Evolutionary conservation across 2,797 vertebrate genomes (phyloP), one percentile per base, ranked within the genome.

Genomic region (Sebastes cheni): DNA sequence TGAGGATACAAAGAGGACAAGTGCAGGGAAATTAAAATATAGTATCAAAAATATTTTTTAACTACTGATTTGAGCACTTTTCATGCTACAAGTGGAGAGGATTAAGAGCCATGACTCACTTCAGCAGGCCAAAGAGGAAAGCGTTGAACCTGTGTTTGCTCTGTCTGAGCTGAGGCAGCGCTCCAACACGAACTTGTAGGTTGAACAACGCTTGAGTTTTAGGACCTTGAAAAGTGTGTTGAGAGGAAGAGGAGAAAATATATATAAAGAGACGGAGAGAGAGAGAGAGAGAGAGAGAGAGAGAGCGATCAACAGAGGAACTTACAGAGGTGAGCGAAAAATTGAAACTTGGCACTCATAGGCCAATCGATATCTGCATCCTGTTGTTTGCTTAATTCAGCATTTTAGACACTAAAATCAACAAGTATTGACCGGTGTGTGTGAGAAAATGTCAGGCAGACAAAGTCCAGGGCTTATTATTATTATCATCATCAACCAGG

Each of bases 91-190:
- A 36, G 20, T 54, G n/a, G 39, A 59, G 30, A 59, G 64, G 14
- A 58, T 58, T 2, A 46, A 2, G 13, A 84, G 64, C 10, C 27
- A 60, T 25, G 16, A 89, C 97, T 97, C 95, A 99, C 98, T 99
- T 99, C 80, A 99, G 89, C 58, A 99, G 96, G 74, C 98, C 98
- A 0, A 99, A 94, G 78, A 99, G 94, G 62, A 99, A 99, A 42
- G 98, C 97, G 0, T 99, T 98, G 91, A 99, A 99, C 68, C 96
- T 95, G 87, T 98, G 97, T 14, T 96, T 96, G 92, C 91, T 93
- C 92, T 95, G 97, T 81, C 87, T 94, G 32, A 99, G 97, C 2
- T 97, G 97, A 1, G 96, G 91, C 79, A 99, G 93, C 29, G 95
- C 94, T 1, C 95, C 95, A 59, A 99, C 95, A 9, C 96, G 95